Evolutionary conservation across 2,113 vertebrate species (phyloP).

Genomic region (Pseudopipra pipra): DNA sequence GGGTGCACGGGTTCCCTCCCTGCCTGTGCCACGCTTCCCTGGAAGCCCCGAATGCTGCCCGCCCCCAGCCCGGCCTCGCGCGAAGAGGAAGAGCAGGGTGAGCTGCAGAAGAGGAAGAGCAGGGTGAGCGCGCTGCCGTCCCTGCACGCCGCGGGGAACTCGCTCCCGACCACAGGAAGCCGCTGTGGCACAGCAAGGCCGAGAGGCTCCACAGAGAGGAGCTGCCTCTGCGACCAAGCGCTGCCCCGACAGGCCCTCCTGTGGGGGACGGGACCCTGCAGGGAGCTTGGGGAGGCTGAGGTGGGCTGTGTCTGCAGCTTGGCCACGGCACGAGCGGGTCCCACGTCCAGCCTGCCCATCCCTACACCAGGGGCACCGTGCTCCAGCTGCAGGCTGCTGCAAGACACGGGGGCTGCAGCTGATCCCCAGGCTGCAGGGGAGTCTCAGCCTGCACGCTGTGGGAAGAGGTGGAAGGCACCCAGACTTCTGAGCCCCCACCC

Average conservation of each 20-base stretch:
- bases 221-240: rapidly evolving
- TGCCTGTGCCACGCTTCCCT: rapidly evolving
- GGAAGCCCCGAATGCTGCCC: rapidly evolving
- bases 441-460: rapidly evolving
- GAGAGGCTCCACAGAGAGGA: not conserved
- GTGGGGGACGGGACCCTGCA: rapidly evolving
- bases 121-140: rapidly evolving
- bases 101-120: not conserved
- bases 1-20: rapidly evolving
- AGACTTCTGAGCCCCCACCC: not conserved
- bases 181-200: not conserved
- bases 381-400: not conserved
- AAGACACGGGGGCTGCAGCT: not conserved
- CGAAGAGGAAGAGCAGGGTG: not conserved
- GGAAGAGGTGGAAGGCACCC: not conserved
- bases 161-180: not conserved
- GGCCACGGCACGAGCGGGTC: rapidly evolving
- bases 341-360: not conserved
- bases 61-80: not conserved
- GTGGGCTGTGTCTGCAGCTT: not conserved
- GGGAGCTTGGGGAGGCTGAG: not conserved
- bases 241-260: not conserved
- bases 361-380: not conserved
- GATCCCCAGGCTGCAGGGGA: not conserved
- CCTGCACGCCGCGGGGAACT: rapidly evolving